These are phyloP conservation scores for Hylyphantes graminicola DNA, from an alignment of 1,140 invertebrate species.

Conservation along the genomic window DNA sequence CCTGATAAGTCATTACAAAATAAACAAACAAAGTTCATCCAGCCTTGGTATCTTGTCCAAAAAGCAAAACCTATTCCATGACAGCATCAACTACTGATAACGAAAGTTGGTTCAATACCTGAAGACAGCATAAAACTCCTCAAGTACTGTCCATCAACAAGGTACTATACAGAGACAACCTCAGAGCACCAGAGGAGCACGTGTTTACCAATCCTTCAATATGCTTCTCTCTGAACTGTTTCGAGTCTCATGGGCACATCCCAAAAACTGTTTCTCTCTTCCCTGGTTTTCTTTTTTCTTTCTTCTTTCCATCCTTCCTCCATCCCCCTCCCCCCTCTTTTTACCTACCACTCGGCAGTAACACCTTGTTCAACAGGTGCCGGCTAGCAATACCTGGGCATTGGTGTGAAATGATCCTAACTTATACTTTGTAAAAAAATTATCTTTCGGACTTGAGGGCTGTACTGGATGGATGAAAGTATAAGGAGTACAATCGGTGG, in stretches of 20 bases:
- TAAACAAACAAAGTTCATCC: too few relatives aligned
- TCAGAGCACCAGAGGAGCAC: constrained; percentile 7
- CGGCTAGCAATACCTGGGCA: neutral
- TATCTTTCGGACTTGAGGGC: too few relatives aligned
- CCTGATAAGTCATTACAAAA: too few relatives aligned
- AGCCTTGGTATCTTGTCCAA: too few relatives aligned
- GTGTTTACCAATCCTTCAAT: constrained; percentile 55
- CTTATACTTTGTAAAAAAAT: too few relatives aligned
- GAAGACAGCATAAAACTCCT: neutral
- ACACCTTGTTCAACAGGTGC: constrained; percentile 59
- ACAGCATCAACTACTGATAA: neutral
- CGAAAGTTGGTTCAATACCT: neutral
- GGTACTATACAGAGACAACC: neutral
- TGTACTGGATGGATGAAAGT: too few relatives aligned
- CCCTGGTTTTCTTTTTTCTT: constrained; percentile 27
- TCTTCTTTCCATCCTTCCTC: constrained; percentile 19
- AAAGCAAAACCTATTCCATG: neutral
- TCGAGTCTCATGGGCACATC: constrained; percentile 38
- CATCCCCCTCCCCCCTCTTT: constrained; percentile 33
- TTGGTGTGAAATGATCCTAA: too few relatives aligned
- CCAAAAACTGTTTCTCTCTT: constrained; percentile 51
- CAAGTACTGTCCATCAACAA: neutral
- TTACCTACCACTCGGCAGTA: constrained; percentile 52
- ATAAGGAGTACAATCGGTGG: too few relatives aligned
- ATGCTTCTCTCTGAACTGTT: constrained; percentile 46